Percentiles rank a stretch among this genome's conserved stretches.
Conservation (phyloP, 2,113 vertebrate species). For the Pelecanoides urinatrix region DNA sequence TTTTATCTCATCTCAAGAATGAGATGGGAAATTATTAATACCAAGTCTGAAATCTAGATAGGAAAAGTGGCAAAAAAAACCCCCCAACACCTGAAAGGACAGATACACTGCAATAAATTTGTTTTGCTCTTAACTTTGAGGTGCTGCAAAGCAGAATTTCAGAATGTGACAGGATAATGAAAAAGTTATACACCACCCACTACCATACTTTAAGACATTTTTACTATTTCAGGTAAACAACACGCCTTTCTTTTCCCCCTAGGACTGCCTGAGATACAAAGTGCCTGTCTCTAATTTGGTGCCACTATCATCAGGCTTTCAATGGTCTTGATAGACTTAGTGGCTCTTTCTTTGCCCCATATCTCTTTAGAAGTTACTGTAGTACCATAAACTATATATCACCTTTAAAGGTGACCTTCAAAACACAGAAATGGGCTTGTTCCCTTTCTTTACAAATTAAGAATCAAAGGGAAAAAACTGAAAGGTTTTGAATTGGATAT, state of each 20-base stretch:
- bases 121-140: neutral
- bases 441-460: neutral
- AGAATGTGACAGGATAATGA: neutral
- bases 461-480: neutral
- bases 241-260: neutral
- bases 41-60: neutral
- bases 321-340: neutral
- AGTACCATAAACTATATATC: neutral
- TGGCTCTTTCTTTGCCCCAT: neutral
- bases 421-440: neutral
- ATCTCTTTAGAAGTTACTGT: neutral
- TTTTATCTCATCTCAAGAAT: neutral
- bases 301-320: neutral
- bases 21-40: neutral
- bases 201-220: neutral
- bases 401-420: neutral
- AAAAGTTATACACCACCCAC: neutral
- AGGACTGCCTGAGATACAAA: neutral
- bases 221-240: neutral
- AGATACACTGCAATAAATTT: neutral
- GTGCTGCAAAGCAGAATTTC: neutral
- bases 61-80: neutral
- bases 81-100: neutral
- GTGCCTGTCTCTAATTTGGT: neutral
- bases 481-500: neutral